Conservation (phyloP, 2,888 invertebrate species). For the Abscondita cerata region DNA sequence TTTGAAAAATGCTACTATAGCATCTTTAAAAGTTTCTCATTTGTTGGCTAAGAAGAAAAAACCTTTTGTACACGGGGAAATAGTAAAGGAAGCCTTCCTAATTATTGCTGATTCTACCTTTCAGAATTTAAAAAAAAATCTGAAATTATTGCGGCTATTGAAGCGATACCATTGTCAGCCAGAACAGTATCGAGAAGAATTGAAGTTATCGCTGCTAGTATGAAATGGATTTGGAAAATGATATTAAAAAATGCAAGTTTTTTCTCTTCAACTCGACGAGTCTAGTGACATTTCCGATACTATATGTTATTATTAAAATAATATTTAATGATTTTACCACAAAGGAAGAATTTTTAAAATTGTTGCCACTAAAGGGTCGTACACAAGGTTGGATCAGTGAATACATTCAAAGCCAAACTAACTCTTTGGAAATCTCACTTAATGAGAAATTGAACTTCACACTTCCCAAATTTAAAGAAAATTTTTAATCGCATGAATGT, state of each 20-base stretch:
- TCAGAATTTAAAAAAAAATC: conserved; percentile 38
- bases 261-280: conserved; percentile 37
- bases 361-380: conserved; percentile 29
- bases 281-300: conserved; percentile 31
- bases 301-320: conserved; percentile 33
- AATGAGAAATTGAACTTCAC: too few species aligned
- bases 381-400: conserved; percentile 21
- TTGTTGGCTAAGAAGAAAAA: too few species aligned
- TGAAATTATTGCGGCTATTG: conserved; percentile 43
- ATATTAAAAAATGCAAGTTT: conserved; percentile 33
- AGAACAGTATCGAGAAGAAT: conserved; percentile 39
- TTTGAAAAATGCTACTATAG: conserved; percentile 28
- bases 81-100: too few species aligned
- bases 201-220: conserved; percentile 24
- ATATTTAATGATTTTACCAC: conserved; percentile 33
- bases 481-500: neutral
- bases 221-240: conserved; percentile 4
- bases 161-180: conserved; percentile 41
- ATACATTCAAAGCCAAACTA: conserved; percentile 12
- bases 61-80: too few species aligned
- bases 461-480: too few species aligned
- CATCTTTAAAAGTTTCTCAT: conserved; percentile 24
- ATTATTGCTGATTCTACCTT: too few species aligned
- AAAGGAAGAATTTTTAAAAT: conserved; percentile 37
- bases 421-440: conserved; percentile 9